Percentiles rank a stretch among this genome's conserved stretches.
Evolutionary conservation across 2,113 vertebrate genomes (phyloP).

Genomic region (Apodemus speciosus): DNA sequence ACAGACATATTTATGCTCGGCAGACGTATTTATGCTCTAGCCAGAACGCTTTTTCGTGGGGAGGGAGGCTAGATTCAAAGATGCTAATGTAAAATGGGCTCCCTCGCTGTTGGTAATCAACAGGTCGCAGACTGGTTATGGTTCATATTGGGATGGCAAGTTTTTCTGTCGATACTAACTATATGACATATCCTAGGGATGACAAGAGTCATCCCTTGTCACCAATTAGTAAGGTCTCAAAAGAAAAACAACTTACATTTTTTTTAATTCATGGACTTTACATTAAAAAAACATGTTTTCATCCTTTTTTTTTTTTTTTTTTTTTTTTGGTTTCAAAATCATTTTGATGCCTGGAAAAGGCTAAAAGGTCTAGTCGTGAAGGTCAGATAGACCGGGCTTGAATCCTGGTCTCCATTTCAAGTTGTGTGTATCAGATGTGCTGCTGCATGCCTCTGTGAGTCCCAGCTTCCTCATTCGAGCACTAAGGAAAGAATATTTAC

Average conservation of each 20-base stretch:
- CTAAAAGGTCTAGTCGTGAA: background rate
- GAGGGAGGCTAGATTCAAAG: background rate
- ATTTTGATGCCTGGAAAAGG: background rate
- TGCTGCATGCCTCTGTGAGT: background rate
- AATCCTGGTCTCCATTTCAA: background rate
- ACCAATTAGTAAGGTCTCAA: background rate
- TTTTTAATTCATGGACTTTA: background rate
- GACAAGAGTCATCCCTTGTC: background rate
- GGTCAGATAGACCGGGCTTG: background rate
- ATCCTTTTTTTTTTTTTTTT: background rate
- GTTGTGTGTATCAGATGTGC: background rate
- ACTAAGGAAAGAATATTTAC: constrained; percentile 55
- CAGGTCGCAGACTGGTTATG: background rate
- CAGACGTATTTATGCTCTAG: background rate
- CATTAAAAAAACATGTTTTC: background rate
- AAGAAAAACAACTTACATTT: background rate
- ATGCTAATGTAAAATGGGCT: background rate
- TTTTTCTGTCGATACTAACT: background rate
- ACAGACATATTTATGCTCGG: background rate
- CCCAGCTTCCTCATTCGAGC: constrained; percentile 45
- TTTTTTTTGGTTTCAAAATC: background rate
- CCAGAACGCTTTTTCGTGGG: background rate
- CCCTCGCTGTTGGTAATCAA: background rate
- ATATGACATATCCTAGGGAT: background rate
- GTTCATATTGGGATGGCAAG: background rate